These are phyloP conservation scores for Nineta flava DNA, from an alignment of 2,888 invertebrate species.

Conservation along the genomic window DNA sequence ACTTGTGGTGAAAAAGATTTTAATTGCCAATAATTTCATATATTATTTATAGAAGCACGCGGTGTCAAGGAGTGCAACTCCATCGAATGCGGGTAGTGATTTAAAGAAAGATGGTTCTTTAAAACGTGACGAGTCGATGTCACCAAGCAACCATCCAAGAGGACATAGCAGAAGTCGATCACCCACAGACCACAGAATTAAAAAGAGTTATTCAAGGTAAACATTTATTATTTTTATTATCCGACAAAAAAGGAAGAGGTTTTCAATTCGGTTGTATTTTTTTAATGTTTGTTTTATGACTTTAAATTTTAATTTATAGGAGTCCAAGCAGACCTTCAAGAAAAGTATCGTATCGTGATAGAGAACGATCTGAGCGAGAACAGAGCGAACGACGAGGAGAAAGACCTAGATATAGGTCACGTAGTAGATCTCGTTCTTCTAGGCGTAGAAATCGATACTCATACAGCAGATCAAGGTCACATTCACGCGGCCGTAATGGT, in stretches of 20 bases:
- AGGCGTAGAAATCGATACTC: slow-evolving; percentile 40
- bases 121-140: background rate
- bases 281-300: no score
- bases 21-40: background rate
- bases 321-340: slow-evolving; percentile 24
- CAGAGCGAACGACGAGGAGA: slow-evolving; percentile 23
- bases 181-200: slow-evolving; percentile 19
- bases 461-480: slow-evolving; percentile 46
- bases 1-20: no score
- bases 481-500: slow-evolving; percentile 42
- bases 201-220: slow-evolving; percentile 9
- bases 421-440: slow-evolving; percentile 45
- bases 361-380: slow-evolving; percentile 25
- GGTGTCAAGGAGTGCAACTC: background rate
- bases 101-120: background rate
- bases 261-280: no score
- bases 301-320: no score
- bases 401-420: slow-evolving; percentile 28
- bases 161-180: slow-evolving; percentile 19
- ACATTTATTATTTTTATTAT: no score
- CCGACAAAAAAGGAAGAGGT: no score
- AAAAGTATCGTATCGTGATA: slow-evolving; percentile 22
- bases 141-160: slow-evolving; percentile 2
- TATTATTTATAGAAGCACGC: background rate
- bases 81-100: background rate